Evolutionary conservation across 1,140 invertebrate genomes (phyloP).

Genomic region (Condylostylus longicornis): DNA sequence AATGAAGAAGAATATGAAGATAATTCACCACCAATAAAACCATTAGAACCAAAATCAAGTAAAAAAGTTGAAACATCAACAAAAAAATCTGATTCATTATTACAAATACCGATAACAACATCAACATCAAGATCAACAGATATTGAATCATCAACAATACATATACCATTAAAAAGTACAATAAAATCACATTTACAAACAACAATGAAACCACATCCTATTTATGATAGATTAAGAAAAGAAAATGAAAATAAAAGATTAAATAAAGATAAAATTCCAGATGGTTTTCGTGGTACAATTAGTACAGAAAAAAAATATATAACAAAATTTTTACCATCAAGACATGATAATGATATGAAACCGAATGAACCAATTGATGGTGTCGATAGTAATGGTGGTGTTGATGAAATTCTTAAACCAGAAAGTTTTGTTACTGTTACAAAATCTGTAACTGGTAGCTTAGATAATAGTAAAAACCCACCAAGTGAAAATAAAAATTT

Average conservation of each 20-base stretch:
- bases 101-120: background rate
- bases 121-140: background rate
- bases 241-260: too few relatives aligned
- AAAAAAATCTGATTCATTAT: slow-evolving; percentile 20
- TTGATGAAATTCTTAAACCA: slow-evolving; percentile 19
- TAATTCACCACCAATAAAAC: too few relatives aligned
- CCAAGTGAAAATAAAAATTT: slow-evolving; percentile 44
- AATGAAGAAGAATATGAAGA: slow-evolving; percentile 39
- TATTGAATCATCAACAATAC: background rate
- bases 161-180: background rate
- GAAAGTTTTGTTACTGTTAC: slow-evolving; percentile 54
- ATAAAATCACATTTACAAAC: slow-evolving; percentile 19
- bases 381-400: slow-evolving; percentile 34
- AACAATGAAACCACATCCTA: slow-evolving; percentile 31
- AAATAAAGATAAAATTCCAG: slow-evolving; percentile 31
- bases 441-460: slow-evolving; percentile 57
- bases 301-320: slow-evolving; percentile 30
- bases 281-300: slow-evolving; percentile 27
- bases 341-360: slow-evolving; percentile 16
- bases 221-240: too few relatives aligned
- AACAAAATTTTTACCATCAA: too few relatives aligned
- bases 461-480: slow-evolving; percentile 39
- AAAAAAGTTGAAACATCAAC: slow-evolving; percentile 6
- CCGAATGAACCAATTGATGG: slow-evolving; percentile 25
- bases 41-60: slow-evolving; percentile 15